Conservation (phyloP, 2,888 invertebrate species). For the Athalia circularis region DNA sequence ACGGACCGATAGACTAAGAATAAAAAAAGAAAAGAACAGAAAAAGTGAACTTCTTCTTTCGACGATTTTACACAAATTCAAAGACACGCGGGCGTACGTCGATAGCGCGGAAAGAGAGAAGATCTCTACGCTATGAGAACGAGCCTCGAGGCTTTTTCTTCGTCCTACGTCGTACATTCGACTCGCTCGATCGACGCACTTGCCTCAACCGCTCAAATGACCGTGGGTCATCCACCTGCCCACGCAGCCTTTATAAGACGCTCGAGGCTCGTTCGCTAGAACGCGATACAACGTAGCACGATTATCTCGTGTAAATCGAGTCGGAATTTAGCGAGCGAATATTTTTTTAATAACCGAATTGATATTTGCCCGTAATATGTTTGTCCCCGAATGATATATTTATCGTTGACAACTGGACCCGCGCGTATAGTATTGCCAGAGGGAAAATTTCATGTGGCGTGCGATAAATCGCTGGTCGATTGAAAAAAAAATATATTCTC, state of each 20-base stretch:
- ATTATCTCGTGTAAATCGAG: neutral
- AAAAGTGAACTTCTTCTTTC: too few species aligned
- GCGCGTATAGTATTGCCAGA: too few species aligned
- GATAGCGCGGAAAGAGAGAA: too few species aligned
- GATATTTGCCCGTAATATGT: too few species aligned
- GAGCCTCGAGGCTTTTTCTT: constrained; percentile 8
- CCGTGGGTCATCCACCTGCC: constrained; percentile 50
- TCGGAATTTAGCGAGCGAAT: neutral
- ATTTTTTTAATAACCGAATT: too few species aligned
- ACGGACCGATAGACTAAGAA: neutral
- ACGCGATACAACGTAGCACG: constrained; percentile 32
- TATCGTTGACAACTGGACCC: neutral
- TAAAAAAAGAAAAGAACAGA: too few species aligned
- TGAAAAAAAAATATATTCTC: too few species aligned
- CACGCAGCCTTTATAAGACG: constrained; percentile 40
- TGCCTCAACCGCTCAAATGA: constrained; percentile 48
- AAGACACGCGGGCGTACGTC: too few species aligned
- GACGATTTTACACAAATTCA: too few species aligned
- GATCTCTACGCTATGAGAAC: constrained; percentile 9
- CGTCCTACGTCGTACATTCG: constrained; percentile 13
- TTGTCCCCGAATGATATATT: neutral
- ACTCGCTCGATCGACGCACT: constrained; percentile 38
- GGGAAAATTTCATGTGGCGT: too few species aligned
- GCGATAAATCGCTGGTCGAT: too few species aligned
- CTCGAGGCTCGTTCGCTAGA: neutral